phyloP scores from a whole-genome alignment of 2,797 vertebrate genomes.

The Pangasius larnaudii region DNA sequence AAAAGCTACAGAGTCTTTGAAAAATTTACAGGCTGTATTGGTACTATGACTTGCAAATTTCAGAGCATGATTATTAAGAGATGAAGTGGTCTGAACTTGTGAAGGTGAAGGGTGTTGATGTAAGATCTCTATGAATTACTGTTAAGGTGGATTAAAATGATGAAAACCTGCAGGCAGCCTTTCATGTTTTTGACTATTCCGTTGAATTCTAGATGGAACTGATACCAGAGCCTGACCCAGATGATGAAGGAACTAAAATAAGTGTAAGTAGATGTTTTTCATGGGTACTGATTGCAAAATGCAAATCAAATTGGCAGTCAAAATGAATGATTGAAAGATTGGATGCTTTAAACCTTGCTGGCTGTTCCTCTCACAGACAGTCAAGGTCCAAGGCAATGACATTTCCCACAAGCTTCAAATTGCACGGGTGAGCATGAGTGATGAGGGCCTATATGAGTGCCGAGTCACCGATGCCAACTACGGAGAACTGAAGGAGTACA shows the following conservation, averaged over 20 bases:
- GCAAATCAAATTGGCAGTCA: constrained; percentile 34
- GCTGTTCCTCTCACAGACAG: constrained; percentile 80
- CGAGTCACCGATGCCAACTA: constrained; percentile 92
- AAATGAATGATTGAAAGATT: not conserved
- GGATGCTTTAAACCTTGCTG: constrained; percentile 18
- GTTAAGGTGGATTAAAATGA: not conserved
- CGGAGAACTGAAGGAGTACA: constrained; percentile 91
- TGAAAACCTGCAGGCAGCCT: constrained; percentile 10
- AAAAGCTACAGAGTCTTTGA: constrained; percentile 31
- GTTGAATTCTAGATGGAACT: constrained; percentile 81
- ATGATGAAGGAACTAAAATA: constrained; percentile 94
- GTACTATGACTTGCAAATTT: constrained; percentile 19
- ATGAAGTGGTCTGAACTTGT: constrained; percentile 23
- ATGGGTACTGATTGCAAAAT: not conserved
- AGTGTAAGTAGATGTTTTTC: constrained; percentile 80
- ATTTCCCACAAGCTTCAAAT: constrained; percentile 97
- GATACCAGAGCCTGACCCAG: constrained; percentile 84
- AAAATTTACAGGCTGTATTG: constrained; percentile 33
- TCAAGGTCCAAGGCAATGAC: constrained; percentile 96
- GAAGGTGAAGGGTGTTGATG: not conserved
- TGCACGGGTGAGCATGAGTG: constrained; percentile 89
- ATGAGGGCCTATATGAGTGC: constrained; percentile 93
- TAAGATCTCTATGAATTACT: not conserved
- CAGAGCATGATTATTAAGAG: constrained; percentile 12
- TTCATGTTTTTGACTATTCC: constrained; percentile 35